Evolutionary conservation across 2,797 vertebrate genomes (phyloP), one percentile per base, ranked within the genome.

Genomic region (Glossophaga mutica): DNA sequence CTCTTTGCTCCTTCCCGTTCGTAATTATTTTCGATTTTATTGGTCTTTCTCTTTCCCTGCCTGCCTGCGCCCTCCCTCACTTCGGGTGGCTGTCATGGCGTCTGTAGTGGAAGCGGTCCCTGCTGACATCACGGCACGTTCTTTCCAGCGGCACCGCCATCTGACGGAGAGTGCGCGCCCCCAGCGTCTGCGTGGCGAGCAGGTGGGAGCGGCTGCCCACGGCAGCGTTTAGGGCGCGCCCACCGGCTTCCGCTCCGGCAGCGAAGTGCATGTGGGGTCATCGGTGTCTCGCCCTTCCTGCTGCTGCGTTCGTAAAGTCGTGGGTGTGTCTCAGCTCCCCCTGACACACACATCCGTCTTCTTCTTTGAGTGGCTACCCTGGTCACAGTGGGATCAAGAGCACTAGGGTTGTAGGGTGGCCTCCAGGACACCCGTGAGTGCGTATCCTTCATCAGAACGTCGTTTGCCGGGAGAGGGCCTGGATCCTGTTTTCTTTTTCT

Each of bases 21-120:
- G 44, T 87, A 77, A 76, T 94, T 87, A 29, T 65, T 90, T 94
- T 94, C 74, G 76, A 90, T 95, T 94, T 94, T 65, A 15, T 91
- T 90, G 73, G 87, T 88, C 42, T 88, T 48, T 90, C 32, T 87
- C 81, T 71, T 71, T 86, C 78, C 77, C 55, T 82, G 76, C 77
- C 76, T 87, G 65, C 78, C 92, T 73, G 68, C 48, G 50, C 57
- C 68, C 50, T 14, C n/a, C 37, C 57, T 39, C 29, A 5, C 55
- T 73, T 91, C 85, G 62, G 84, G 87, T 68, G 87, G 71, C 91
- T 73, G 0, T 50, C 68, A 26, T 37, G 71, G 83, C 52, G 6
- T 90, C 46, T 85, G 77, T 46, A 46, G 90, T 59, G 50, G 85
- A 77, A 62, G 87, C 71, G 16, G 84, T 81, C 87, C 79, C 79